phyloP scores from a whole-genome alignment of 2,113 vertebrate species.

The Neomonachus schauinslandi region DNA sequence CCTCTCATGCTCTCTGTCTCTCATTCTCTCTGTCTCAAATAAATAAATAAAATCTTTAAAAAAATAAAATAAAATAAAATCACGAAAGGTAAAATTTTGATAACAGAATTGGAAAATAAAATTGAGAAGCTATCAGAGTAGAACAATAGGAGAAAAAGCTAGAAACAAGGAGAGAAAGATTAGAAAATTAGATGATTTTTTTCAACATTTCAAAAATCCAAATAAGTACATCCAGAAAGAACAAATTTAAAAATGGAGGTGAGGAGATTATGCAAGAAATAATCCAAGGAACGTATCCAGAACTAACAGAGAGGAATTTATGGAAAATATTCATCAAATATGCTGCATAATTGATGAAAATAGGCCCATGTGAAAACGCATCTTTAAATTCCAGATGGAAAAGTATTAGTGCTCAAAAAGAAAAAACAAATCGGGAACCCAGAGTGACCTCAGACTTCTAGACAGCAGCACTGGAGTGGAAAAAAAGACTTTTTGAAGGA shows the following conservation, averaged over 20 bases:
- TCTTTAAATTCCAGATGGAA: background rate
- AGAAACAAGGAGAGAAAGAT: background rate
- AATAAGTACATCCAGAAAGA: background rate
- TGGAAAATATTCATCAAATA: background rate
- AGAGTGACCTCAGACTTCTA: background rate
- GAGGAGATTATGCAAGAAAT: background rate
- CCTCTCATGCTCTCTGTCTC: too few relatives aligned
- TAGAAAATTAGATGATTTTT: background rate
- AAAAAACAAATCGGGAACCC: background rate
- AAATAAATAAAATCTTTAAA: too few relatives aligned
- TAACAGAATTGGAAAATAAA: background rate
- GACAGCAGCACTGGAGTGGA: background rate
- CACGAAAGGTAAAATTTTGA: background rate
- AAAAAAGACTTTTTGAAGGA: background rate
- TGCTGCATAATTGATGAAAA: background rate
- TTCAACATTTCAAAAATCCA: background rate
- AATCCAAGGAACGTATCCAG: background rate
- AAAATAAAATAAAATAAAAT: background rate
- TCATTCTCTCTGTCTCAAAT: too few relatives aligned
- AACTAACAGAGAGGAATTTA: background rate
- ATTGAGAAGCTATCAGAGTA: background rate
- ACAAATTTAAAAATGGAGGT: background rate
- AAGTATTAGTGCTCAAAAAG: background rate
- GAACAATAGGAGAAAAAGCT: background rate
- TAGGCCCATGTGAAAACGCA: background rate